Evolutionary conservation across 2,797 vertebrate genomes (phyloP), one percentile per base, ranked within the genome.

Genomic region (Peromyscus melanophrys): DNA sequence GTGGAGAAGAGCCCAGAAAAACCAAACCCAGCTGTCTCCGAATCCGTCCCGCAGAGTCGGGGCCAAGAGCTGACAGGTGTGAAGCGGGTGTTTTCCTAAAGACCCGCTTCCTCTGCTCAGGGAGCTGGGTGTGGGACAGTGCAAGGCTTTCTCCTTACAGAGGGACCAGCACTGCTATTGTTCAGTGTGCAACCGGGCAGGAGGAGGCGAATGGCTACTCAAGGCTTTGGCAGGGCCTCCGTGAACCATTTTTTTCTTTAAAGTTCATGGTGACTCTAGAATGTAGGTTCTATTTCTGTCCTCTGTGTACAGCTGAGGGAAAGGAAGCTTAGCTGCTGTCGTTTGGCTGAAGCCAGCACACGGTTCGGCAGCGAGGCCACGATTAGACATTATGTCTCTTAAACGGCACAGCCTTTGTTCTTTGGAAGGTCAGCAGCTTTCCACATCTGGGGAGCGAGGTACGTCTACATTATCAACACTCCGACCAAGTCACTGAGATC

Each of bases 1-100:
- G 57, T 96, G 95, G 97, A 98, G 97, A 96, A 96, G 95, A 96
- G 97, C 97, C 97, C 96, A 97, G 97, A 95, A 95, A 96, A 96
- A 85, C 96, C 95, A 81, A 97, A 78, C 84, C 93, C 97, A 97
- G 97, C 97, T 97, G 95, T 97, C 95, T 97, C 61, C 0, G 13
- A 92, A 97, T 97, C 96, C 96, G 95, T 96, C 90, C 95, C 4
- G 0, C 37, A 81, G 95, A 95, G 76, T 61, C 11, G 78, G 63
- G 95, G 96, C 97, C 95, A 95, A 97, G 88, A 78, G 73, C 93
- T 92, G 95, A 96, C 97, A 98, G 97, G 97, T 97, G 97, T 71
- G 95, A 92, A 92, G 93, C 34, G 37, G 37, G 89, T 43, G 84
- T 94, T 90, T 94, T 97, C 94, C 97, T 92, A 75, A 78, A 96